phyloP scores from a whole-genome alignment of 2,888 invertebrate species.

The Rhodophaea formosa region DNA sequence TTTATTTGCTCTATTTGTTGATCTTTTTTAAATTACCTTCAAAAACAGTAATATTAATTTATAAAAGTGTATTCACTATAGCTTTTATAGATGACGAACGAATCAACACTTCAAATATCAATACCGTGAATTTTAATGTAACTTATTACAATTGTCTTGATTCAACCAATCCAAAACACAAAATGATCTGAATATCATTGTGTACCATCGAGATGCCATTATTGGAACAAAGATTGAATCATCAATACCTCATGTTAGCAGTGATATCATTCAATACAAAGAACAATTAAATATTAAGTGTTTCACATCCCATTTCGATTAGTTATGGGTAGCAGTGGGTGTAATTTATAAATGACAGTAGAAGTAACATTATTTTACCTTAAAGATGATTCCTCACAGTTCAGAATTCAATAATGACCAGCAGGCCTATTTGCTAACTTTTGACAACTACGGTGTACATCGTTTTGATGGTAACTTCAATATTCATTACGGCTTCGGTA shows the following conservation, averaged over 20 bases:
- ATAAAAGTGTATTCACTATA: too few relatives aligned
- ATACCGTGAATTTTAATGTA: too few relatives aligned
- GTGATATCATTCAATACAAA: conserved; percentile 10
- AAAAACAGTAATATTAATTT: too few relatives aligned
- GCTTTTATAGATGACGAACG: too few relatives aligned
- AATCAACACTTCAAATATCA: too few relatives aligned
- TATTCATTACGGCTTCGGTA: too few relatives aligned
- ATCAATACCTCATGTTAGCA: neutral
- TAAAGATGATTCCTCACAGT: neutral
- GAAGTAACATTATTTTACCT: neutral
- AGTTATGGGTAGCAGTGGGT: neutral
- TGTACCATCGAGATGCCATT: neutral
- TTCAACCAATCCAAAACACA: neutral
- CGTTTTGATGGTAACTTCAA: too few relatives aligned
- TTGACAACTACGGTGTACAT: too few relatives aligned
- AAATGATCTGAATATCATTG: neutral
- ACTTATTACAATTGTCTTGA: neutral
- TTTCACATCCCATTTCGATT: neutral
- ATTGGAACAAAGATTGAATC: neutral
- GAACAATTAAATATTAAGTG: neutral
- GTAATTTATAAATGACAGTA: neutral
- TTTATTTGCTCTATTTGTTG: too few relatives aligned
- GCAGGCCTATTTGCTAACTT: too few relatives aligned
- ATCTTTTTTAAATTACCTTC: too few relatives aligned
- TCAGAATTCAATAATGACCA: too few relatives aligned